Evolutionary conservation across 1,140 invertebrate species (phyloP), one percentile per base, ranked within the genome.

Genomic region (Orussus abietinus): DNA sequence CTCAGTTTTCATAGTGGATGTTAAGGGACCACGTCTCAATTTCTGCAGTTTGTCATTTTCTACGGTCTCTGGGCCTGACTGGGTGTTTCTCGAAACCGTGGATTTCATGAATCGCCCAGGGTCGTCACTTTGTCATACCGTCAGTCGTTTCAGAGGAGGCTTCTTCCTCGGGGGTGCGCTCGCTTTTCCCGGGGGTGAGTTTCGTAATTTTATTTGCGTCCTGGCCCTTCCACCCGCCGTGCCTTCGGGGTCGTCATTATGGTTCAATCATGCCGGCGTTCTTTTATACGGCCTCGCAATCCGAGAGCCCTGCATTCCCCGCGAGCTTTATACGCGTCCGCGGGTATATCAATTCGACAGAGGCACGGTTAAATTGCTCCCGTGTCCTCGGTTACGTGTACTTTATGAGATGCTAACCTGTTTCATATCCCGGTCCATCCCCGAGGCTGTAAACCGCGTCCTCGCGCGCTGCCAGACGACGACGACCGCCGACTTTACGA

Each of bases 291-390:
- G 52, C 45, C 44, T 58, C 54, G 55, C 52, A 58, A 62, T 63
- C 60, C 51, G 53, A 59, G 51, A 61, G 64, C 46, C 25, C 38
- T 43, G 43, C 47, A 43, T 48, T 45, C 38, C 40, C 45, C 29
- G 49, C 42, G 35, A 12, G 39, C 50, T 63, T 60, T 62, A 64
- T 58, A 60, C 45, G n/a, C n/a, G 42, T 57, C 49, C 55, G 48
- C 53, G 52, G 57, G 54, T 64, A 64, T 66, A 67, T 60, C 64
- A 66, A 64, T 66, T 60, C 51, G 56, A 54, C 47, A 55, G 51
- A 49, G 53, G 53, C 47, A 55, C 51, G 49, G 41, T 62, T 59
- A 66, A 69, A 69, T 67, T 59, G 60, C 55, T 59, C 59, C 52
- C 58, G 57, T 51, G 58, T 65, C 58, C 55, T 51, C 51, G 42